Evolutionary conservation across 2,888 invertebrate species (phyloP), one percentile per base, ranked within the genome.

Genomic region (Entomobrya proxima): DNA sequence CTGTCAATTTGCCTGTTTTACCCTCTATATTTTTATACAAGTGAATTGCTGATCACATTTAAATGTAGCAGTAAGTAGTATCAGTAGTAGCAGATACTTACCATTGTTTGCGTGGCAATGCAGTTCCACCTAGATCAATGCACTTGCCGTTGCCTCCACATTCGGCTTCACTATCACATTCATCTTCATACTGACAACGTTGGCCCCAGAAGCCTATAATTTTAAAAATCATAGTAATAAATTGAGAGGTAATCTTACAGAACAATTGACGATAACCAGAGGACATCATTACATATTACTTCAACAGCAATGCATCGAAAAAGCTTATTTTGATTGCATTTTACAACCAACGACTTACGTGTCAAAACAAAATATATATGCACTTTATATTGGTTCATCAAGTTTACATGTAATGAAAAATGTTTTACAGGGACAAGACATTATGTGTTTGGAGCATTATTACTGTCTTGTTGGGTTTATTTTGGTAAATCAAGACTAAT

Each of bases 51-150:
- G n/a, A n/a, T n/a, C n/a, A n/a, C n/a, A n/a, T n/a, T n/a, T 15
- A 44, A 44, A 44, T 44, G 44, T 15, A 13, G 15, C 7, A 44
- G 44, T 44, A 44, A n/a, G n/a, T n/a, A n/a, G n/a, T 44, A 44
- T 98, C 98, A 78, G 94, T 93, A 85, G 96, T 95, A 91, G 98
- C 98, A 92, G 96, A 98, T 91, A n/a, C n/a, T n/a, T n/a, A n/a
- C n/a, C 98, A 98, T 91, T 79, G 79, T 32, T 79, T 79, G 7
- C 79, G 44, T 6, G 79, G 79, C 11, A 79, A 37, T 4, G 79
- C 79, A 0, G 96, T 96, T 2, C 97, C 95, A 87, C 95, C 94
- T 21, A 96, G 93, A 91, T 97, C 95, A 21, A 97, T 93, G 91
- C 98, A 98, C 91, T 95, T 94, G 72, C 98, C 98, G 85, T 92